Evolutionary conservation across 2,113 vertebrate species (phyloP), one percentile per base, ranked within the genome.

Genomic region (Nannobrachium achirus): DNA sequence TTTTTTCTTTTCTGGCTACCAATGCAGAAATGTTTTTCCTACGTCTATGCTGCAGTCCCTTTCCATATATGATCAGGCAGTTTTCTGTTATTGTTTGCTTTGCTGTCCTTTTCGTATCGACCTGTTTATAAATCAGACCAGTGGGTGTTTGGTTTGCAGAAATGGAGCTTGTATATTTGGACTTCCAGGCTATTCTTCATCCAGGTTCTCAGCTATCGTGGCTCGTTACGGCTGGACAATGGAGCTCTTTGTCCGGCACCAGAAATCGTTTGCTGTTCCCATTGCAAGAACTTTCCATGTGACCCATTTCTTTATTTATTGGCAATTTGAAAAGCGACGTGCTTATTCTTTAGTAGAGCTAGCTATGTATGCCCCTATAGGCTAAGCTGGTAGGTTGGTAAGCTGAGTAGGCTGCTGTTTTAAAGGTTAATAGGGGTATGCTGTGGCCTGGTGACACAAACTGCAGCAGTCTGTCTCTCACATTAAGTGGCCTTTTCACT

Each of bases 191-290:
- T 76, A 78, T 80, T 79, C 80, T 83, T 81, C 73, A 72, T 71
- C 79, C 73, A 85, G 74, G 81, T 89, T 86, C 71, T 77, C 48
- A 46, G 55, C 49, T 16, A 70, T 69, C 60, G 56, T 41, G 53
- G 50, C 56, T 68, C 56, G 55, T 63, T 62, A 62, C 71, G 73
- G n/a, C 25, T 59, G 73, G 73, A 88, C 83, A 86, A 89, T 76
- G 66, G 60, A 38, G 18, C 56, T 18, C 83, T 85, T 88, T 88
- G 85, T 89, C 44, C 64, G 20, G 64, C 41, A 18, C 53, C 70
- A 73, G 69, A 63, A 80, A 66, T 55, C 74, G 75, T 86, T 90
- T 67, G 83, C 87, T 81, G 75, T 88, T 81, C 86, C 72, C 53
- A 63, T 74, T 59, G 55, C 39, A 72, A 75, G 62, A 65, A 63